Evolutionary conservation across 2,113 vertebrate genomes (phyloP).

Genomic region (Ursus arctos): DNA sequence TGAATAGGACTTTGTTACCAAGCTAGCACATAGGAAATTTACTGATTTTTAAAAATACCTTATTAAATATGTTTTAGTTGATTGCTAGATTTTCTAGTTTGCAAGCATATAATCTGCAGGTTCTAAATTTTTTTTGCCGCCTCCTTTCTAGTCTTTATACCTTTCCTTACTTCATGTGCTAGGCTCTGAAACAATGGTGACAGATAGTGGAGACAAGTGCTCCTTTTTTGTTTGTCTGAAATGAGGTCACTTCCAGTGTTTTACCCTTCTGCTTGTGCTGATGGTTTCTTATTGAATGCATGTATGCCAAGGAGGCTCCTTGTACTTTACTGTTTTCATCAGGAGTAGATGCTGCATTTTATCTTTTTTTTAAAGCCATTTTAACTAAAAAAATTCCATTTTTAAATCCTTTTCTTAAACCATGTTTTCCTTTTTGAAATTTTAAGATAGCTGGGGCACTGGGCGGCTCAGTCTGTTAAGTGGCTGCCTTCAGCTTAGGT

Average conservation of each 20-base stretch:
- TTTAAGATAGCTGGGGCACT: neutral
- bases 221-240: neutral
- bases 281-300: neutral
- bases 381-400: neutral
- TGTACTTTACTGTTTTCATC: neutral
- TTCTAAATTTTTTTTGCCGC: neutral
- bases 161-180: neutral
- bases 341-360: neutral
- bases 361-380: neutral
- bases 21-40: neutral
- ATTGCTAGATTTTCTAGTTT: constrained; percentile 25
- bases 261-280: neutral
- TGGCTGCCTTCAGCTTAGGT: neutral
- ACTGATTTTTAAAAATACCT: neutral
- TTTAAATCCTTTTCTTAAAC: neutral
- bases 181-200: neutral
- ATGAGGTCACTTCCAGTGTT: neutral
- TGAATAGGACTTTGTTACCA: neutral
- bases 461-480: neutral
- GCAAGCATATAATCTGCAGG: neutral
- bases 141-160: neutral
- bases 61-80: neutral
- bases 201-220: neutral
- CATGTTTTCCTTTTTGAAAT: constrained; percentile 28
- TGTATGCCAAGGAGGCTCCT: neutral